These are phyloP conservation scores for Micrasema longulum DNA, from an alignment of 1,140 invertebrate species.

Conservation along the genomic window DNA sequence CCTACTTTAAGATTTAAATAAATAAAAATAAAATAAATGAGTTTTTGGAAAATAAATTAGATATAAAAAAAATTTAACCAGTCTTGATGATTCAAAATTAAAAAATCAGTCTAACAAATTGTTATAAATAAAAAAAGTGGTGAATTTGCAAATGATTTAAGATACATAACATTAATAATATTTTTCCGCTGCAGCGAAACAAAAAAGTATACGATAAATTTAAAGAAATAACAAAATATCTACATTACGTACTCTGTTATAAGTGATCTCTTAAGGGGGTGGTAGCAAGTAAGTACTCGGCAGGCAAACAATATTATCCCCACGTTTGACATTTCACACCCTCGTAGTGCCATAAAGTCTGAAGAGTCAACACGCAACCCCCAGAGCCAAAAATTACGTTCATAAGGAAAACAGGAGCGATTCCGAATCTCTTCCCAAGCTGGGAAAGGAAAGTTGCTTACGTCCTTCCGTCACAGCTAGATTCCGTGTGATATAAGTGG, in stretches of 20 bases:
- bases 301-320: constrained; percentile 54
- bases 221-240: background rate
- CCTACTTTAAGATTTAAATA: too few species aligned
- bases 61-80: too few species aligned
- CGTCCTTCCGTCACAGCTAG: constrained; percentile 22
- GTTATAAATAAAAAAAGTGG: too few species aligned
- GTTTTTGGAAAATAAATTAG: too few species aligned
- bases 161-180: too few species aligned
- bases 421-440: constrained; percentile 6
- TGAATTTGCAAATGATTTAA: too few species aligned
- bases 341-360: constrained; percentile 37
- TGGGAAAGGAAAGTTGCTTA: constrained; percentile 24
- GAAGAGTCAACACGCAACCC: constrained; percentile 39
- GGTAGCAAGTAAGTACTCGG: constrained; percentile 43
- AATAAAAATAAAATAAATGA: too few species aligned
- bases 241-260: background rate
- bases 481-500: constrained; percentile 53
- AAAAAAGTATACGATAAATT: too few species aligned
- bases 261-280: constrained; percentile 7
- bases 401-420: background rate
- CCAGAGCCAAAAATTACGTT: constrained; percentile 36
- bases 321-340: constrained; percentile 49
- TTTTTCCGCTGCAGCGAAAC: too few species aligned
- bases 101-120: too few species aligned
- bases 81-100: too few species aligned